Conservation (phyloP, 1,140 invertebrate species). For the Trichonephila clavipes region DNA sequence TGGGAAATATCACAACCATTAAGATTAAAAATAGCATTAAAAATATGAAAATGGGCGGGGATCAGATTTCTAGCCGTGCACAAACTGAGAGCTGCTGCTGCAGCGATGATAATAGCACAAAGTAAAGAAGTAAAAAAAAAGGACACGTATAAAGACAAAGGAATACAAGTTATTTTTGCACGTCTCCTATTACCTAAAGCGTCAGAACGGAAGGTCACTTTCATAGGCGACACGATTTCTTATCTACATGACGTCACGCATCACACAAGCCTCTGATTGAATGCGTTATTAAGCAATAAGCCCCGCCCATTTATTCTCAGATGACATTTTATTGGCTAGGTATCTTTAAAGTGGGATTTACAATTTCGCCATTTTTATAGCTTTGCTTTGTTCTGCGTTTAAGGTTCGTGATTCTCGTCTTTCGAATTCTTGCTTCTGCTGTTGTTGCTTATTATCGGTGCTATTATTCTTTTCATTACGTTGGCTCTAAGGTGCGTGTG, state of each 20-base stretch:
- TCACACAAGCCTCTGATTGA: constrained; percentile 12
- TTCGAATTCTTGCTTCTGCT: background rate
- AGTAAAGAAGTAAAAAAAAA: background rate
- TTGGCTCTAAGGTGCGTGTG: background rate
- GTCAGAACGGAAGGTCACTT: constrained; percentile 10
- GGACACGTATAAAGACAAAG: background rate
- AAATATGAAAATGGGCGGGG: constrained; percentile 27
- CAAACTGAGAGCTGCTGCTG: background rate
- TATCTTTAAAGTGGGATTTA: constrained; percentile 30
- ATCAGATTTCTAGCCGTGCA: constrained; percentile 7
- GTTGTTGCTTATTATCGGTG: constrained; percentile 4
- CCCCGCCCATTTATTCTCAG: constrained; percentile 10
- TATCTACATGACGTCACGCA: constrained; percentile 34
- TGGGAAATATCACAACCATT: constrained; percentile 14
- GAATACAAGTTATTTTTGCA: constrained; percentile 16
- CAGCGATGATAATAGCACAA: background rate
- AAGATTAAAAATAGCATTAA: constrained; percentile 32
- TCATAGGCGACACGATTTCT: constrained; percentile 4
- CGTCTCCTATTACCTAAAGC: background rate
- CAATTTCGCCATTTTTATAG: constrained; percentile 27
- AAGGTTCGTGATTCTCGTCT: constrained; percentile 10
- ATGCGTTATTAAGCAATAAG: constrained; percentile 27
- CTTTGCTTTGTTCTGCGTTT: constrained; percentile 19
- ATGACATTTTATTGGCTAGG: constrained; percentile 30
- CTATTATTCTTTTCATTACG: constrained; percentile 23